Evolutionary conservation across 1,140 invertebrate species (phyloP), one percentile per base, ranked within the genome.

Genomic region (Solenopsis fugax): DNA sequence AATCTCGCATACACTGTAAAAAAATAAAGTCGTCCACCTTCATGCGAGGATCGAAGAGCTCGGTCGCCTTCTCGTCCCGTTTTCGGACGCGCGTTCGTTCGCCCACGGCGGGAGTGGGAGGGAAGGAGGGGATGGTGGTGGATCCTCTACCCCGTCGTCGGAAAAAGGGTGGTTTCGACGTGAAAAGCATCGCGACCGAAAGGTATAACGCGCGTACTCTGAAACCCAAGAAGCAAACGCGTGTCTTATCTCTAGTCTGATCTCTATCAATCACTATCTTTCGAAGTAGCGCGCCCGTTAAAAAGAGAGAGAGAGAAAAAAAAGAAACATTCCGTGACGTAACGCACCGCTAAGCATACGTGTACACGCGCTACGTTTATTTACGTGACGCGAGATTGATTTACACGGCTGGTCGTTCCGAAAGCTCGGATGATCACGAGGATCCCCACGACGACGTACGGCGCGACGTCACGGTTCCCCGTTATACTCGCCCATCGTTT

Each of bases 1-100:
- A 92, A 88, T 91, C 84, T 92, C 90, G 94, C 93, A 94, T 88
- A 88, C 89, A 86, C 94, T 95, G 94, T 45, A 93, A 93, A 91
- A 94, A 93, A 92, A 80, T 71, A 85, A 92, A 89, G 78, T 87
- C 48, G 69, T 73, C 24, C 50, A 76, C 88, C 52, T 73, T 84
- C 80, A 78, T 76, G 87, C 77, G 48, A 87, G 75, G 29, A 12
- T 21, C 41, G 48, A 21, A 45, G 45, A 76, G 16, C 1, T 56
- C n/a, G 29, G 24, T 58, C 18, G 24, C 10, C 29, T 65, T 60
- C 13, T 9, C 7, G 16, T 56, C 48, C 10, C 52, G 58, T 48
- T 60, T 64, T 37, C 45, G 24, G 10, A 12, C 21, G 67, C 41
- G 18, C 50, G 24, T 50, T 34, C 65, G 12, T 60, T 21, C 34